phyloP scores from a whole-genome alignment of 2,888 invertebrate genomes.

The Aphodius sticticus region DNA sequence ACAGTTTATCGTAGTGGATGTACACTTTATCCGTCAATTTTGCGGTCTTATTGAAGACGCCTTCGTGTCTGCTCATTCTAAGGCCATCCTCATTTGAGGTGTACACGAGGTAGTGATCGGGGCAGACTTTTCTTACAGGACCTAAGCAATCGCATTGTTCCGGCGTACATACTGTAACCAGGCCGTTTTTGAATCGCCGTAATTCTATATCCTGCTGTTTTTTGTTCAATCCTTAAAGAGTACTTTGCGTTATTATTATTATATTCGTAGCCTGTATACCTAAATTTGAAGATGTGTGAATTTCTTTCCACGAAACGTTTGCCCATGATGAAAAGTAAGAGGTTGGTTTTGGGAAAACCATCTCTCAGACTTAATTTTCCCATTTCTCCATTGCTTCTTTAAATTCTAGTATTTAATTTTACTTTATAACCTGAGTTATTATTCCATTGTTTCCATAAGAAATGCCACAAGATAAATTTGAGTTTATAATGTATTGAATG shows the following conservation, averaged over 20 bases:
- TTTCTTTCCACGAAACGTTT: not conserved
- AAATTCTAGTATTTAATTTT: not conserved
- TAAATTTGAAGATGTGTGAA: not conserved
- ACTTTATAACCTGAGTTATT: not conserved
- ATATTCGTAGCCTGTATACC: not conserved
- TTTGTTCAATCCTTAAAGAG: not conserved
- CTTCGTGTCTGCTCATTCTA: conserved; percentile 55
- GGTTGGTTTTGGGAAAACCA: not conserved
- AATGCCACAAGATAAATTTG: not conserved
- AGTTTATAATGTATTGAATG: not conserved
- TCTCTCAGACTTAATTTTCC: not conserved
- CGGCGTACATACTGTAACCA: conserved; percentile 77
- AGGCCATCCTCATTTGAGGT: conserved; percentile 68
- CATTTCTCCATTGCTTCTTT: not conserved
- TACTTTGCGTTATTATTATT: too few species aligned
- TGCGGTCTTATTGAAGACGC: conserved; percentile 43
- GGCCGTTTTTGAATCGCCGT: conserved; percentile 49
- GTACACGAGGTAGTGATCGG: conserved; percentile 64
- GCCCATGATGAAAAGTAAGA: not conserved
- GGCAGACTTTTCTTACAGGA: conserved; percentile 59
- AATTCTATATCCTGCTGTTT: conserved; percentile 35
- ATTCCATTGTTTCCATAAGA: not conserved
- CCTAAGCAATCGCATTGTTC: conserved; percentile 75
- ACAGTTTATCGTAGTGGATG: conserved; percentile 51
- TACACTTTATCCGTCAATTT: conserved; percentile 15